Base-by-base conservation (phyloP, 2,888 invertebrate genomes). In the Epistrophe eligans region DNA sequence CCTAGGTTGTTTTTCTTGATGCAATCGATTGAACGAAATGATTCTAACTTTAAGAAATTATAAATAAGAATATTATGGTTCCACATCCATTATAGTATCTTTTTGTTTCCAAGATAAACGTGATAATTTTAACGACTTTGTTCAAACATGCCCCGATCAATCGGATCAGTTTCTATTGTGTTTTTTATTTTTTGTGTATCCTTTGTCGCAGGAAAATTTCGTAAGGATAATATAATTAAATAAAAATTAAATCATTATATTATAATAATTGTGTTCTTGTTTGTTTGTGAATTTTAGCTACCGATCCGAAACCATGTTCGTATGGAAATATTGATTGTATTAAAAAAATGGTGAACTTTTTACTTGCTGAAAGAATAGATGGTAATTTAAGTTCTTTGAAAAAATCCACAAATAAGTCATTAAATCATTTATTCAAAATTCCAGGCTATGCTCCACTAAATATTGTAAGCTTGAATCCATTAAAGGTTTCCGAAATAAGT, bases 271-370 rank as follows among this genome's bases (percentile, higher is more conserved):
- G 38, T 17, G 1, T n/a, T 4, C 15, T 45, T n/a, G 24, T 24
- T 5, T n/a, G 2, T 45, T 45, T 7, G 7, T 38, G 0, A 38
- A 38, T 11, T 76, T 19, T 35, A 89, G 89, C 89, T 1, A 77
- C 15, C 8, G 79, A 88, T 55, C 83, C 89, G 1, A 79, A 80
- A 45, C 84, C 88, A 19, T 89, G 89, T 57, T 74, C 76, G n/a
- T 84, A 74, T 64, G 89, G 84, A 4, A 89, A 89, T 52, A 13
- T 13, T 6, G 77, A 81, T 7, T 89, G 89, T 52, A 81, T 89
- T 13, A 73, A 55, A 67, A 71, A 76, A 11, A 15, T 83, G 9
- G 73, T 88, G 9, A 84, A 85, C 45, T 88, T 84, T 57, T 55
- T 89, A 43, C 24, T 88, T 19, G 7, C 19, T 2, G 70, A 73